Evolutionary conservation across 2,113 vertebrate genomes (phyloP).

Genomic region (Dipodomys stephensi): DNA sequence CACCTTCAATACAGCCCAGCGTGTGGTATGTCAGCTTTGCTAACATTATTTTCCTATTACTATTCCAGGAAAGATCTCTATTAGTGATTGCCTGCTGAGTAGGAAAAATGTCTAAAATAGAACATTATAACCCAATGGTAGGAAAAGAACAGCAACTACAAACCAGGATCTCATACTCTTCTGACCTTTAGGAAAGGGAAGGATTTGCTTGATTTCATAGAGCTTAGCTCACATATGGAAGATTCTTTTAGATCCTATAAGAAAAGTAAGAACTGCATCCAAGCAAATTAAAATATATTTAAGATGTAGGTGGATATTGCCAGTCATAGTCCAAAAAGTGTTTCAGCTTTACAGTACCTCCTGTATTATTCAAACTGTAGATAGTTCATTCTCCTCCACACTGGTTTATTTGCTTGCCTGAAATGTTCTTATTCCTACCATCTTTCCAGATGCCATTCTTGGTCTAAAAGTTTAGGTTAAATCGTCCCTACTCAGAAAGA

Average conservation of each 20-base stretch:
- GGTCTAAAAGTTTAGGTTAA: background rate
- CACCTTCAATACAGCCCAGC: slow-evolving; percentile 67
- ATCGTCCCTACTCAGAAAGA: background rate
- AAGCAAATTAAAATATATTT: background rate
- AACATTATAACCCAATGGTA: background rate
- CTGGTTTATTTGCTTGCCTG: background rate
- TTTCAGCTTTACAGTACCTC: background rate
- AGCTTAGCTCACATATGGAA: background rate
- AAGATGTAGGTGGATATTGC: background rate
- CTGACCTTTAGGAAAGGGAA: background rate
- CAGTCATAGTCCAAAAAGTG: background rate
- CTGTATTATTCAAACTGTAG: background rate
- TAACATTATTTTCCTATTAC: slow-evolving; percentile 74
- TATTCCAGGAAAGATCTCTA: slow-evolving; percentile 61
- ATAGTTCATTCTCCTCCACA: background rate
- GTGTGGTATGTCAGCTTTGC: slow-evolving; percentile 58
- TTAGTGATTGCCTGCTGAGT: slow-evolving; percentile 40
- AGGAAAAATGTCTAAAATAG: background rate
- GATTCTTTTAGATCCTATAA: background rate
- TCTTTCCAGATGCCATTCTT: background rate
- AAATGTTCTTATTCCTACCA: fast-evolving
- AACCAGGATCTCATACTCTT: background rate
- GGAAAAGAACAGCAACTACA: background rate
- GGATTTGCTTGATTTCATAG: background rate
- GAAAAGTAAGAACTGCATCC: background rate